Percentiles rank a stretch among this genome's conserved stretches.
Conservation (phyloP, 1,140 invertebrate genomes). For the Zeugodacus cucurbitae region DNA sequence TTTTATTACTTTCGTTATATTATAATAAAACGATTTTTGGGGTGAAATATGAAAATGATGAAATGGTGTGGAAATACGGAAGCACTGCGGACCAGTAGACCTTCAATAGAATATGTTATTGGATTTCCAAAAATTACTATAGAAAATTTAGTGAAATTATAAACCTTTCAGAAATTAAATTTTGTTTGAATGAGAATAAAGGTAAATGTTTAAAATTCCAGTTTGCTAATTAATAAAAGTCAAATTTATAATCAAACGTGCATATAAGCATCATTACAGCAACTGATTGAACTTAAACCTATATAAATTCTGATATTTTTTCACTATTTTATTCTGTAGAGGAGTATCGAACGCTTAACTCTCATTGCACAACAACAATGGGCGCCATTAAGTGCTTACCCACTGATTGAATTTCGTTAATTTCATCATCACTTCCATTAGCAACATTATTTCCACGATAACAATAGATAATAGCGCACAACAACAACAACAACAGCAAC, state of each 20-base stretch:
- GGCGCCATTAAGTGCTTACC: neutral
- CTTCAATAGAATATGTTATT: too few relatives aligned
- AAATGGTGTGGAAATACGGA: too few relatives aligned
- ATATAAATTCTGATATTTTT: too few relatives aligned
- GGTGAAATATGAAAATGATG: too few relatives aligned
- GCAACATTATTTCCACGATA: neutral
- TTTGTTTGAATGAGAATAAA: neutral
- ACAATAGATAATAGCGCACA: constrained; percentile 4
- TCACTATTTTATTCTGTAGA: too few relatives aligned
- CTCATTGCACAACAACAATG: neutral
- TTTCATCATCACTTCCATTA: constrained; percentile 6
- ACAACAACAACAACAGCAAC: neutral
- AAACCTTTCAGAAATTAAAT: too few relatives aligned
- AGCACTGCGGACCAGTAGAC: too few relatives aligned
- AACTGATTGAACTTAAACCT: too few relatives aligned
- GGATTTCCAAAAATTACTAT: too few relatives aligned
- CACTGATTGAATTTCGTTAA: constrained; percentile 33
- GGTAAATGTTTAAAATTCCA: neutral
- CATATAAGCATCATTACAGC: too few relatives aligned
- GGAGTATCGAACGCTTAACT: neutral
- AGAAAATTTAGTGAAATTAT: too few relatives aligned
- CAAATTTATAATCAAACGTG: neutral
- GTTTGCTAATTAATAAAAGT: neutral
- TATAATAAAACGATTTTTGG: too few relatives aligned
- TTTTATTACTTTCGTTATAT: neutral